Conservation (phyloP, 2,797 vertebrate species). For the Gymnodraco acuticeps region DNA sequence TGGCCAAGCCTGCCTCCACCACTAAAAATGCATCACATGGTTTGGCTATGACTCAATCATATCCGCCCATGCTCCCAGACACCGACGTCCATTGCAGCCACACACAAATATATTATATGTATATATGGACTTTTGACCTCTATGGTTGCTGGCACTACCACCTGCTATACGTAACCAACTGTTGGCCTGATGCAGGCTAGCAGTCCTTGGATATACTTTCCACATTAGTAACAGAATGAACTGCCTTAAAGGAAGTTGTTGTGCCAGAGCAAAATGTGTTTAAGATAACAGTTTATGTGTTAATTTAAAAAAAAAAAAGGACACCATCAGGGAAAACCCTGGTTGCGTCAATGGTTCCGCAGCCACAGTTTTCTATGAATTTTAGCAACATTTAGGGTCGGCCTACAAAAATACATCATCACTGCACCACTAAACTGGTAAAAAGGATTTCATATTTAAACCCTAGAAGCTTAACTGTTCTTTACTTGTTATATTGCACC, state of each 20-base stretch:
- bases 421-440: too few species aligned
- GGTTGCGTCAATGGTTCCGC: too few species aligned
- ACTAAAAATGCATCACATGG: conserved; percentile 62
- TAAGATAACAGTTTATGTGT: too few species aligned
- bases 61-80: conserved; percentile 28
- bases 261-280: too few species aligned
- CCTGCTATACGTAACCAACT: conserved; percentile 37
- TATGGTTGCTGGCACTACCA: conserved; percentile 18
- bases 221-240: neutral
- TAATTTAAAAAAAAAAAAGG: too few species aligned
- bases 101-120: neutral
- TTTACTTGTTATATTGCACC: too few species aligned
- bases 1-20: conserved; percentile 35
- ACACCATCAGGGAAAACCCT: too few species aligned
- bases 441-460: too few species aligned
- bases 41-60: conserved; percentile 20
- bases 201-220: neutral
- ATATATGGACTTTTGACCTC: conserved; percentile 46
- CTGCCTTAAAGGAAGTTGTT: neutral
- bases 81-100: conserved; percentile 19
- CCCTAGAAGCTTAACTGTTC: too few species aligned
- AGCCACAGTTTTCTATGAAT: too few species aligned
- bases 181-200: neutral
- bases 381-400: too few species aligned
- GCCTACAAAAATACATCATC: too few species aligned